Evolutionary conservation across 2,888 invertebrate species (phyloP), one percentile per base, ranked within the genome.

Genomic region (Eulithis testata): DNA sequence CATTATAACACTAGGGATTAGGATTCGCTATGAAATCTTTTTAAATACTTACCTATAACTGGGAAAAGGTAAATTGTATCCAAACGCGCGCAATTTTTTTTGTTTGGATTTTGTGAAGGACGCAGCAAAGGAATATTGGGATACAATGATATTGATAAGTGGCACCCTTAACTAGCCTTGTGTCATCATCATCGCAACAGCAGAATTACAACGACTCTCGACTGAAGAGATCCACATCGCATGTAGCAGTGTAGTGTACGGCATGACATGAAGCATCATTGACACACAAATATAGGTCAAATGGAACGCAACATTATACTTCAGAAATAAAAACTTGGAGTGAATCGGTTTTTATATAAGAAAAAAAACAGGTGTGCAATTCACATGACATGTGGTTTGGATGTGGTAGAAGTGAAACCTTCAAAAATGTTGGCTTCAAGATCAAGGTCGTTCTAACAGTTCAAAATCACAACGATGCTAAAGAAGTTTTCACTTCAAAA

Each of bases 221-320:
- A 59, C 45, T 55, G 52, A 31, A 65, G 52, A 60, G 57, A 68
- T 69, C 57, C 66, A 63, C 54, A 52, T 52, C 52, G 54, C 54
- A 51, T 60, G 66, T 72, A 73, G 64, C 4, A 9, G 27, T 56
- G 55, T 56, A 9, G 27, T 56, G 55, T 56, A 45, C 44, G 44
- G 12, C 27, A 49, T 57, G 40, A 72, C 73, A 76, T 76, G 73
- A 75, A 75, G 75, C 74, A 79, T 75, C 73, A 76, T 75, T 73
- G 73, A 67, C 70, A 70, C 73, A 50, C 49, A 50, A 55, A 80
- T 78, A 61, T 79, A 73, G 82, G 80, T 78, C 80, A 78, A 72
- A 60, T 70, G 71, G 68, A 56, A 69, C 60, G 63, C 56, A 56
- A 21, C 50, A 50, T 27, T 50, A 40, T 40, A 9, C 40, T 40